A percentile compares a stretch with the other conserved stretches of the same genome.
Conservation (phyloP, 2,797 vertebrate genomes). For the Mormyrops boulengeri region DNA sequence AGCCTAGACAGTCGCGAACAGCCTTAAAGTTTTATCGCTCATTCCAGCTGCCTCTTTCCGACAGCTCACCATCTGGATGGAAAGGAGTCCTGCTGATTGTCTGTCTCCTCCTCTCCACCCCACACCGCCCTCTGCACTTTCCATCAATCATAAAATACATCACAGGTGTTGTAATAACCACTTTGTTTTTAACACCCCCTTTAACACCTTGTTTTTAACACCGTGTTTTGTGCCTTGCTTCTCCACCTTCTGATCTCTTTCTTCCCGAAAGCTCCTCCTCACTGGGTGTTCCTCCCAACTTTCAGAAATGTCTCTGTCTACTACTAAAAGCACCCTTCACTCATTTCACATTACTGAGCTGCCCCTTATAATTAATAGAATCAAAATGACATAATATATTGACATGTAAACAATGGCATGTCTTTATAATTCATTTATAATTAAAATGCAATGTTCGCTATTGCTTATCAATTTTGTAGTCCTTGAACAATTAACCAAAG, state of each 20-base stretch:
- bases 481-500: not conserved
- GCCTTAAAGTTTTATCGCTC: not conserved
- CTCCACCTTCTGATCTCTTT: not conserved
- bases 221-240: not conserved
- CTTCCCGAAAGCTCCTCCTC: not conserved
- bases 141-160: not conserved
- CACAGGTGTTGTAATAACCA: not conserved
- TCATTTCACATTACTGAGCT: not conserved
- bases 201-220: not conserved
- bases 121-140: not conserved
- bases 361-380: not conserved
- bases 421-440: not conserved
- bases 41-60: not conserved
- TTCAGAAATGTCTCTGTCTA: not conserved
- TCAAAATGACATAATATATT: not conserved
- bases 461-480: slow-evolving; percentile 2
- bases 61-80: not conserved
- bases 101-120: not conserved
- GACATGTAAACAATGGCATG: not conserved
- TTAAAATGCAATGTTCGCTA: not conserved
- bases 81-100: not conserved
- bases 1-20: not conserved
- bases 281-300: not conserved
- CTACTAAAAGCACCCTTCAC: not conserved
- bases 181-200: not conserved